A percentile compares a stretch with the other conserved stretches of the same genome.
Evolutionary conservation across 2,797 vertebrate species (phyloP).

Genomic region (Setipinna tenuifilis): DNA sequence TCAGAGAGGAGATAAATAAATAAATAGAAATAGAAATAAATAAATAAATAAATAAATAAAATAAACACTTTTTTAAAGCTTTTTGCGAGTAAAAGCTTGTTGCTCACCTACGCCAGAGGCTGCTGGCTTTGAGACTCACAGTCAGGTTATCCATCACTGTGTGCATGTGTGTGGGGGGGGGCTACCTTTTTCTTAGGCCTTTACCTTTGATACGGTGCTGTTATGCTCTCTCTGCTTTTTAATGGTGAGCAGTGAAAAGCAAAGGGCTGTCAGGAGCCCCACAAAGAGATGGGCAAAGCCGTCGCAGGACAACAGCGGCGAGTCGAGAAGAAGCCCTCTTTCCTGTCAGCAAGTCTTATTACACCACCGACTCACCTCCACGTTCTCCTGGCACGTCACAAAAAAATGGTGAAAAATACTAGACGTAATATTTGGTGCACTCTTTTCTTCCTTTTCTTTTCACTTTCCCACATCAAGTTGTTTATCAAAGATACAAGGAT

Average conservation of each 20-base stretch:
- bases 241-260: constrained; percentile 19
- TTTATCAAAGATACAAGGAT: too few relatives aligned
- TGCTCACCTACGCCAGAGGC: background rate
- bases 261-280: constrained; percentile 34
- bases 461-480: background rate
- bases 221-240: background rate
- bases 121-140: background rate
- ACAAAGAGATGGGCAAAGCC: background rate
- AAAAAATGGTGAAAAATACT: background rate
- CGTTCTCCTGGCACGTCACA: constrained; percentile 7
- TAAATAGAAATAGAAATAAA: background rate
- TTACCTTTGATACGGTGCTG: background rate
- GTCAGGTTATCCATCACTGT: background rate
- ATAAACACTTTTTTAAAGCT: background rate
- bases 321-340: constrained; percentile 4
- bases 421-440: too few relatives aligned
- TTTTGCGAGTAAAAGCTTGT: background rate
- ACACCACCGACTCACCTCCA: constrained; percentile 45
- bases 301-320: background rate
- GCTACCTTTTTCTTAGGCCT: background rate
- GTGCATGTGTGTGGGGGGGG: background rate
- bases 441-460: background rate
- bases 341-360: constrained; percentile 41
- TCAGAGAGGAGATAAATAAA: background rate
- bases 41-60: background rate